A percentile compares a stretch with the other conserved stretches of the same genome.
Evolutionary conservation across 2,888 invertebrate genomes (phyloP).

Genomic region (Priocnemis perturbator): DNA sequence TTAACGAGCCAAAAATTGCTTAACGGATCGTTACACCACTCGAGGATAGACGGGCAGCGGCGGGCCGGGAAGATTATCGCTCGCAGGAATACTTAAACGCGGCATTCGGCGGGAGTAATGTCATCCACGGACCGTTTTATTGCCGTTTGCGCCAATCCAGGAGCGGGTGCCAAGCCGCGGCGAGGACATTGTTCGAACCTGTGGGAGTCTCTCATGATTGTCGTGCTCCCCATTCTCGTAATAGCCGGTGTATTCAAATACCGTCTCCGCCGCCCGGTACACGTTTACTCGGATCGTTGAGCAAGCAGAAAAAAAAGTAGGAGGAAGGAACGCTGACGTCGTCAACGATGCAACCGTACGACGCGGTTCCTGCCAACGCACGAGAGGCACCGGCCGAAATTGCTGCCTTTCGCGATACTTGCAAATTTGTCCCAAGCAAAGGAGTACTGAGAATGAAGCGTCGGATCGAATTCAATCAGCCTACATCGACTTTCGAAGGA

Average conservation of each 20-base stretch:
- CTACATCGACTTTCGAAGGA: no score
- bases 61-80: slow-evolving; percentile 7
- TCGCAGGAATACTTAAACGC: slow-evolving; percentile 15
- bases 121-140: slow-evolving; percentile 63
- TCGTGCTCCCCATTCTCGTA: slow-evolving; percentile 70
- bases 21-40: slow-evolving; percentile 4
- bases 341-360: slow-evolving; percentile 15
- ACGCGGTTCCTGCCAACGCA: no score
- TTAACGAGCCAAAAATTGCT: not conserved
- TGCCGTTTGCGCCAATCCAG: slow-evolving; percentile 61
- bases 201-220: slow-evolving; percentile 75
- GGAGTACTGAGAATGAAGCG: no score
- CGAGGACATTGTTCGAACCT: slow-evolving; percentile 67
- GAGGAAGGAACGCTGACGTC: slow-evolving; percentile 38
- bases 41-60: not conserved
- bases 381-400: no score
- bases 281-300: slow-evolving; percentile 64
- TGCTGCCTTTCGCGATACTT: not conserved
- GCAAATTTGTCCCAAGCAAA: no score
- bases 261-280: slow-evolving; percentile 52
- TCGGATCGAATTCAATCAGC: no score
- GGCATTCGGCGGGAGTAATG: slow-evolving; percentile 44
- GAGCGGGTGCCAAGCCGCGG: slow-evolving; percentile 43
- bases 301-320: slow-evolving; percentile 57
- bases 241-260: slow-evolving; percentile 70